Evolutionary conservation across 2,113 vertebrate genomes (phyloP), one percentile per base, ranked within the genome.

Genomic region (Alces alces): DNA sequence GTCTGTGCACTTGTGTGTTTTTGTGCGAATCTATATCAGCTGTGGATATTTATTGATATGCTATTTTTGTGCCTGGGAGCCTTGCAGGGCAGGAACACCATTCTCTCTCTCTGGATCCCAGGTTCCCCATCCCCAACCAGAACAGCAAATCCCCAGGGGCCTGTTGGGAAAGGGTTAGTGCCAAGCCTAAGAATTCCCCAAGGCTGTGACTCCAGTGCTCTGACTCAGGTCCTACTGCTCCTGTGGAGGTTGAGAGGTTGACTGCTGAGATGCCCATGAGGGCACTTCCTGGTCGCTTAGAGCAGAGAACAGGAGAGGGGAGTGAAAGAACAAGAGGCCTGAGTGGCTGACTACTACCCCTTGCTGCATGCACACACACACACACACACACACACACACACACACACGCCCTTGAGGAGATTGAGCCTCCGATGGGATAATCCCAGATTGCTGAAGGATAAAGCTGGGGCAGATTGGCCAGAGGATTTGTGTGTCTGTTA

Each of bases 381-480:
- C 47, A 10, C 57, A 3, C 39, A 14, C 36, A 3, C 52, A 27
- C 84, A 17, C 47, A 25, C 61, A 36, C 84, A 1, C 50, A 19
- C 80, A 2, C 83, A 16, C 30, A 3, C 58, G 2, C 66, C 5
- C 19, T 78, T 91, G 86, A 97, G 87, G 93, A 89, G 98, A 97
- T 85, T 98, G 97, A 82, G 36, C 54, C 91, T 94, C 43, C 8
- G 91, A 96, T 93, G 86, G 98, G 98, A 98, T 99, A 98, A 99
- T 98, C 98, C 97, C 92, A 97, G 98, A 98, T 98, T 98, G 98
- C 83, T 17, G 39, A 95, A 36, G 52, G 97, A 95, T 94, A 95
- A 97, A 97, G 60, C 90, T 12, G 61, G 95, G 82, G 60, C 66
- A 90, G 82, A 82, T 30, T 76, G 94, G 97, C n/a, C 4, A 39